A percentile compares a stretch with the other conserved stretches of the same genome.
Evolutionary conservation across 2,113 vertebrate genomes (phyloP).

Genomic region (Zosterops japonicus): DNA sequence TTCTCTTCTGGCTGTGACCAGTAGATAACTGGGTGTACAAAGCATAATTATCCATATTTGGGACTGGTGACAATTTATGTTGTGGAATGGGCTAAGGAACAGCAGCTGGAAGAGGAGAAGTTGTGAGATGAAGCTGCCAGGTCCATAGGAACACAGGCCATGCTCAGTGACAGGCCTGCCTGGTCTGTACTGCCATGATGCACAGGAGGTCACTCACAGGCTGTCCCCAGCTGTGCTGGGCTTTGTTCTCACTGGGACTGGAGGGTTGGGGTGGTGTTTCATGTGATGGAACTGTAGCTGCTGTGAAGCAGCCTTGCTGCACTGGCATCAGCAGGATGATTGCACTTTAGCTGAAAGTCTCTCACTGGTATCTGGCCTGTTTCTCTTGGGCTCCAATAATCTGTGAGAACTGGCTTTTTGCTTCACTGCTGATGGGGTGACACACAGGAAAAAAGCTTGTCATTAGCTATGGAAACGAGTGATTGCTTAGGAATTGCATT

Average conservation of each 20-base stretch:
- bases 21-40: not conserved
- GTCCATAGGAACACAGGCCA: accelerated
- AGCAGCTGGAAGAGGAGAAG: not conserved
- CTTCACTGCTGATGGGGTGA: conserved; percentile 27
- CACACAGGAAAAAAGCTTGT: not conserved
- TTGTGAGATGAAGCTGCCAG: not conserved
- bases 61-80: not conserved
- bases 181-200: not conserved
- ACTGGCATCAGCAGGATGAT: not conserved
- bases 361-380: not conserved
- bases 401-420: conserved; percentile 6
- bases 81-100: not conserved
- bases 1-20: not conserved
- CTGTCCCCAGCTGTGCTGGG: not conserved
- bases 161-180: not conserved
- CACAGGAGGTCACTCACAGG: not conserved
- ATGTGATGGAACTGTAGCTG: not conserved
- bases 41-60: not conserved
- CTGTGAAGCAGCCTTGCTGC: not conserved
- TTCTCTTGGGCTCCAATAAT: not conserved
- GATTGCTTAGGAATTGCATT: conserved; percentile 29
- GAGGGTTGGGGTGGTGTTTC: not conserved
- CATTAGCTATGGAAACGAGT: conserved; percentile 28
- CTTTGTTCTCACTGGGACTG: not conserved
- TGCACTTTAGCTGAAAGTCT: not conserved